Evolutionary conservation across 2,888 invertebrate genomes (phyloP).

Genomic region (Drosophila nigritarsus): DNA sequence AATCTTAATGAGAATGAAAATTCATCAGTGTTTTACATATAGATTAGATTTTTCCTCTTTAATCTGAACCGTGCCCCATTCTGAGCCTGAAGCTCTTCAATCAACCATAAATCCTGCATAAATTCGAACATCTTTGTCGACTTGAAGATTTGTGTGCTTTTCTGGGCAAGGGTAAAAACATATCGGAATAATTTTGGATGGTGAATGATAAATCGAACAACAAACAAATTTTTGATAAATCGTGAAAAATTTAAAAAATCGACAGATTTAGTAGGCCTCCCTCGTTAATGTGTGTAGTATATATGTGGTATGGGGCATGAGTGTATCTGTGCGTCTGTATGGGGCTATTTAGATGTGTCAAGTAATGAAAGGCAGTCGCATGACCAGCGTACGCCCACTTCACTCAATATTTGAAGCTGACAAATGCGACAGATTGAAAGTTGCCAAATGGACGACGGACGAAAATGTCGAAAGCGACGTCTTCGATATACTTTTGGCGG

Average conservation of each 20-base stretch:
- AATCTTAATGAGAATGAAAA: background rate
- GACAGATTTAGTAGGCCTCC: background rate
- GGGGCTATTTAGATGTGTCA: conserved; percentile 48
- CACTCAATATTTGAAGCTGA: conserved; percentile 68
- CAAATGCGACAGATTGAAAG: conserved; percentile 78
- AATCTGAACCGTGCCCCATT: background rate
- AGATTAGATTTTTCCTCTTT: background rate
- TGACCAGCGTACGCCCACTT: conserved; percentile 68
- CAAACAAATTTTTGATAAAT: background rate
- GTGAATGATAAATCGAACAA: background rate
- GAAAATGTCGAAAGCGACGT: conserved; percentile 51
- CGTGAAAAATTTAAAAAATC: background rate
- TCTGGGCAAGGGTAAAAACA: background rate
- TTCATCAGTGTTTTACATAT: background rate
- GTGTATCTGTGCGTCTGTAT: background rate
- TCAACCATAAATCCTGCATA: background rate
- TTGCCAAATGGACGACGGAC: conserved; percentile 63
- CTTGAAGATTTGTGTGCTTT: background rate
- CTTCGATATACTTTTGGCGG: conserved; percentile 38
- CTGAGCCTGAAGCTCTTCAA: background rate
- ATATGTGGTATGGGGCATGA: background rate
- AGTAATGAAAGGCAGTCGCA: conserved; percentile 58
- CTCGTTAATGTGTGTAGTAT: conserved; percentile 4
- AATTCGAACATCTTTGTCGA: background rate
- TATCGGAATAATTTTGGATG: background rate